Evolutionary conservation across 2,113 vertebrate species (phyloP).

Genomic region (Salminus brasiliensis): DNA sequence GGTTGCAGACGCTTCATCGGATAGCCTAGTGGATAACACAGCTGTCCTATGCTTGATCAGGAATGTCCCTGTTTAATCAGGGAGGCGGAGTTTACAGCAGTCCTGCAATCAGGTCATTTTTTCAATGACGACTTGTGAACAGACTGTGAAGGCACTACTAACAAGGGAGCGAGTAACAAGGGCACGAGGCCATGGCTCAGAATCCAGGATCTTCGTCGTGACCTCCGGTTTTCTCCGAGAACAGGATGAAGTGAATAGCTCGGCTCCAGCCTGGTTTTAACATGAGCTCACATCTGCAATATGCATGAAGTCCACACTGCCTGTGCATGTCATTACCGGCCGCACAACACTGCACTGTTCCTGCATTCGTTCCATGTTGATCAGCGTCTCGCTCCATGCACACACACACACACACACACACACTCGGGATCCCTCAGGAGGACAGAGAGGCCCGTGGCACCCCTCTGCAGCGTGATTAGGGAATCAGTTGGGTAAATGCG

Average conservation of each 20-base stretch:
- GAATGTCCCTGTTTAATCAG: too few relatives aligned
- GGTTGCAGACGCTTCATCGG: too few relatives aligned
- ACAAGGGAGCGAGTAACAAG: too few relatives aligned
- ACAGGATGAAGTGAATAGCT: constrained; percentile 1
- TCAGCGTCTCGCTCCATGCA: background rate
- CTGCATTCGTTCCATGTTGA: background rate
- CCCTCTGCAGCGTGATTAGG: constrained; percentile 35
- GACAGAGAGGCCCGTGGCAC: constrained; percentile 29
- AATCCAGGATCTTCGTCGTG: constrained; percentile 6
- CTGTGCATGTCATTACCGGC: background rate
- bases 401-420: constrained; percentile 7
- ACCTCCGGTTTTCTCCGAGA: background rate
- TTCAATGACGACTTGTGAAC: too few relatives aligned
- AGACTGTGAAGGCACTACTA: too few relatives aligned
- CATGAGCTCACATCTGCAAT: background rate
- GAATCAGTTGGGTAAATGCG: constrained; percentile 12
- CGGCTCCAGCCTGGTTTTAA: background rate
- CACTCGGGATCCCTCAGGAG: constrained; percentile 9
- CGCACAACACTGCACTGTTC: background rate
- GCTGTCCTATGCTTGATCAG: too few relatives aligned
- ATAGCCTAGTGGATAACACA: too few relatives aligned
- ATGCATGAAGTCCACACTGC: background rate
- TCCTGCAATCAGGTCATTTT: too few relatives aligned
- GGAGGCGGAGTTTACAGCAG: too few relatives aligned
- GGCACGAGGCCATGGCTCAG: background rate